Base-by-base conservation (phyloP, 2,888 invertebrate species). In the Pollenia labialis region DNA sequence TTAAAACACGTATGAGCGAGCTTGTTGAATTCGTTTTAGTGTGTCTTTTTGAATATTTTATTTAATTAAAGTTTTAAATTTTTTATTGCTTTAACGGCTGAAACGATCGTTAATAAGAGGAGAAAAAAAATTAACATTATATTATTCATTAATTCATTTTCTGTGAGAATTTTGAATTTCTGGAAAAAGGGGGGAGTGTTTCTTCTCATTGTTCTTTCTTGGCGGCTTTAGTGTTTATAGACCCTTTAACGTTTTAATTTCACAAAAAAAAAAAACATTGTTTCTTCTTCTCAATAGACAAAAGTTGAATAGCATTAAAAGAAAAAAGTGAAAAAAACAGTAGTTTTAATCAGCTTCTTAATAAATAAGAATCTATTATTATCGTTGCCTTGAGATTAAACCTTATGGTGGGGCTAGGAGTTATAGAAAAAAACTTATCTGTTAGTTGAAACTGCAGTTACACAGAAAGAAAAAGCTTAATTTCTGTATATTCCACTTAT, bases 201-300 rank as follows among this genome's bases (percentile, higher is more conserved):
- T 56, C 18, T 56, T 56, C 4, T 4, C 23, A 4, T n/a, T 23
- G 23, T 56, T 56, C 18, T 56, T 56, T 11, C 23, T 9, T 54
- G 18, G 18, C 56, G 56, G 23, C 11, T 56, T 23, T 23, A 56
- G 56, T 56, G 56, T 56, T 56, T 56, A 6, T 23, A 62, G 44
- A 12, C 62, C 42, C 44, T 62, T 62, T 42, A 62, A 23, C 44
- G 62, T 42, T 62, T 62, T 44, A 11, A 44, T 62, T 42, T 62
- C 42, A 62, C 16, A 16, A 62, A 44, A 32, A 32, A 44, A 4
- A 32, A 32, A 4, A 0, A 16, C 16, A 44, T 62, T 62, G 62
- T 62, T 42, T 16, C 11, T 23, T 42, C 7, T n/a, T 40, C 23
- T 23, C 23, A 42, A 32, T 32, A 32, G 32, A 32, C 32, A 32